A percentile compares a stretch with the other conserved stretches of the same genome.
Evolutionary conservation across 2,113 vertebrate genomes (phyloP).

Genomic region (Puffinus mauretanicus): DNA sequence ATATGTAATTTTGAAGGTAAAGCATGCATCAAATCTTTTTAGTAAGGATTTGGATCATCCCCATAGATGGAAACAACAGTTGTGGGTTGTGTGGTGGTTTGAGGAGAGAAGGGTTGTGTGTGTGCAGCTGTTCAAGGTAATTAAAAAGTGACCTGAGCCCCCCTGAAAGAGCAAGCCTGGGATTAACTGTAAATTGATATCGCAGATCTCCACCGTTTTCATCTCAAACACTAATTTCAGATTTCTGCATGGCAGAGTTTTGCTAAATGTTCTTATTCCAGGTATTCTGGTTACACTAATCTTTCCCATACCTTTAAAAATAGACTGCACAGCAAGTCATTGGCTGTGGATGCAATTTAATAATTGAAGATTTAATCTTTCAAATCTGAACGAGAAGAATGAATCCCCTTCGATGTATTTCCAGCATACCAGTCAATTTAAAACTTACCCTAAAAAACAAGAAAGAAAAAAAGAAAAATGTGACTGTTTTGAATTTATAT

Average conservation of each 20-base stretch:
- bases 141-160: slow-evolving; percentile 13
- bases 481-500: background rate
- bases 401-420: background rate
- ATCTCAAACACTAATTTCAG: background rate
- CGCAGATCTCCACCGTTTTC: background rate
- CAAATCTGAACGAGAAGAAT: background rate
- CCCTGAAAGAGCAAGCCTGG: background rate
- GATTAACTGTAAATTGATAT: slow-evolving; percentile 38
- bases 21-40: background rate
- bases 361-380: slow-evolving; percentile 2
- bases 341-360: background rate
- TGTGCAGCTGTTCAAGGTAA: slow-evolving; percentile 25
- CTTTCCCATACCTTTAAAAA: background rate
- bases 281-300: background rate
- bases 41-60: background rate
- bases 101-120: background rate
- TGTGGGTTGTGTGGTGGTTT: background rate
- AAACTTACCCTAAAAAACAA: background rate
- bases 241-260: background rate
- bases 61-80: background rate
- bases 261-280: background rate
- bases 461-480: background rate
- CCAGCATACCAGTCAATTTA: background rate
- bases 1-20: background rate
- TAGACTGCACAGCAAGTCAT: background rate